These are phyloP conservation scores for Hippocampus kuda DNA, from an alignment of 2,797 vertebrate species.

Conservation along the genomic window DNA sequence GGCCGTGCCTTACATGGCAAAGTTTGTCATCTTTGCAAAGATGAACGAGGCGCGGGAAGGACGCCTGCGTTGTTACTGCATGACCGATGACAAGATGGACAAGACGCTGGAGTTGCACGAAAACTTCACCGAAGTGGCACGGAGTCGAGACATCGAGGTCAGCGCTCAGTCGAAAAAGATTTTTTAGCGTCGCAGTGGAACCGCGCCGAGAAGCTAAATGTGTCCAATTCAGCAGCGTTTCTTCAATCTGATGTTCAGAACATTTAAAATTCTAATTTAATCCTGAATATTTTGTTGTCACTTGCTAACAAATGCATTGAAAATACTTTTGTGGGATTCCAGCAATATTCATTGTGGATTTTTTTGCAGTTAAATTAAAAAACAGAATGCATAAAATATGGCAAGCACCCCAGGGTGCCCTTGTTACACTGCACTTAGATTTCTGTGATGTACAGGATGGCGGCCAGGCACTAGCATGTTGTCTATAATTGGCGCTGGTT, in stretches of 20 bases:
- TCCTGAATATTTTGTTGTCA: too few species aligned
- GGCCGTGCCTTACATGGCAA: slow-evolving; percentile 92
- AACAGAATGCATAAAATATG: not conserved
- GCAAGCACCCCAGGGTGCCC: too few species aligned
- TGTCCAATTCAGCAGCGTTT: too few species aligned
- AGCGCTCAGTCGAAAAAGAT: slow-evolving; percentile 17
- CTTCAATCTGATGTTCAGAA: not conserved
- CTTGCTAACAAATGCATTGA: too few species aligned
- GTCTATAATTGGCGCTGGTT: too few species aligned
- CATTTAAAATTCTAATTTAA: too few species aligned
- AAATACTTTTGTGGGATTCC: too few species aligned
- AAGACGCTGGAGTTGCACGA: slow-evolving; percentile 97
- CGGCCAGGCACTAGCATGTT: too few species aligned
- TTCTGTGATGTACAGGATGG: too few species aligned
- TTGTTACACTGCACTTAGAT: too few species aligned
- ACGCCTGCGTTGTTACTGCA: slow-evolving; percentile 94
- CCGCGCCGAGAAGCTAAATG: not conserved
- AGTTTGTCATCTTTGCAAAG: slow-evolving; percentile 98
- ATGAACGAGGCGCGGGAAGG: slow-evolving; percentile 92
- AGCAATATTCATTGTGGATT: too few species aligned
- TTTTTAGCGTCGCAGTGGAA: not conserved
- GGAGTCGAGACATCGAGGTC: slow-evolving; percentile 97
- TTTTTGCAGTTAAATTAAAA: too few species aligned
- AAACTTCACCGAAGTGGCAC: slow-evolving; percentile 92
- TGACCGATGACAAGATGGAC: slow-evolving; percentile 98